A percentile compares a stretch with the other conserved stretches of the same genome.
These are phyloP conservation scores for Ammodytes marinus DNA, from an alignment of 2,113 vertebrate species.

Conservation along the genomic window DNA sequence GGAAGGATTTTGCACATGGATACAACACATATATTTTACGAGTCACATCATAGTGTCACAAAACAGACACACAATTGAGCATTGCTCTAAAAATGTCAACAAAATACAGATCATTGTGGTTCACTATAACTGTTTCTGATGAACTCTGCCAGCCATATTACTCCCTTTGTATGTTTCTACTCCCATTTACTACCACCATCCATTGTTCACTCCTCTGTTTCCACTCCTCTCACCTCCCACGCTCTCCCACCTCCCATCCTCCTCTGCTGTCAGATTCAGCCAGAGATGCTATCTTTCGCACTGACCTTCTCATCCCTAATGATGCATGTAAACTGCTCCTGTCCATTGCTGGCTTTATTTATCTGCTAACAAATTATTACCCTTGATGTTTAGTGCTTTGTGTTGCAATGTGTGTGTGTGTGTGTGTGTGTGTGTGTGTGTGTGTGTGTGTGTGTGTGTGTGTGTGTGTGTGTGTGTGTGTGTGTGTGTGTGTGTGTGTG, in stretches of 20 bases:
- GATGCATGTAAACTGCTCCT: constrained; percentile 80
- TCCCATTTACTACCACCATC: constrained; percentile 30
- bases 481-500: constrained; percentile 38
- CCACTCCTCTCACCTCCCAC: constrained; percentile 30
- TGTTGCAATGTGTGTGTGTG: constrained; percentile 1
- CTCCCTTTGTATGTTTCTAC: not conserved
- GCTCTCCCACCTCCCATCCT: constrained; percentile 14
- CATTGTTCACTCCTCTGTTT: constrained; percentile 16
- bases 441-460: not conserved
- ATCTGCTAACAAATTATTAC: constrained; percentile 77
- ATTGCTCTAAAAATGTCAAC: not conserved
- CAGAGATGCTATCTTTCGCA: constrained; percentile 64
- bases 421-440: constrained; percentile 15
- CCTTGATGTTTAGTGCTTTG: constrained; percentile 61
- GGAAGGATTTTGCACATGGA: not conserved
- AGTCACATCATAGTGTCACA: not conserved
- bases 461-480: constrained; percentile 34
- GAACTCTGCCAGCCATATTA: not conserved
- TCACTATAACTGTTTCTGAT: not conserved
- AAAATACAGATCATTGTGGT: constrained; percentile 7
- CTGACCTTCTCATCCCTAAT: constrained; percentile 83
- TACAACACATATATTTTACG: not conserved
- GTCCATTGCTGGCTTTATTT: constrained; percentile 79
- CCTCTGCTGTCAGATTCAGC: constrained; percentile 61
- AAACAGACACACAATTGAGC: not conserved